Evolutionary conservation across 2,888 invertebrate genomes (phyloP), one percentile per base, ranked within the genome.

Genomic region (Eulithis prunata): DNA sequence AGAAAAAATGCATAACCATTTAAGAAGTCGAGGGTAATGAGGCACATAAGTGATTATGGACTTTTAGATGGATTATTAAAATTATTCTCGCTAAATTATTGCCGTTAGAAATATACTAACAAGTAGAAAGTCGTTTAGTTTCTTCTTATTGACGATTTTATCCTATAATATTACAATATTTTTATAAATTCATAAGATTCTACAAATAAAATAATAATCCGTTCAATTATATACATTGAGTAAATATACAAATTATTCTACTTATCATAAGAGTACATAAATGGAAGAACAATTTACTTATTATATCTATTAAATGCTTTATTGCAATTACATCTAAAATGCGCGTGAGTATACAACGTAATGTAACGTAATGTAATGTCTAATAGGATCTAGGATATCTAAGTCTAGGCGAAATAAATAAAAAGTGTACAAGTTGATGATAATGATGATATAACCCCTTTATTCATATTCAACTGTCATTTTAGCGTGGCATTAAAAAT

Each of bases 201-300:
- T 36, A 53, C 11, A 56, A 49, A 47, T 46, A 38, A 58, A 58
- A 45, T 53, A 52, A 51, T 43, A 52, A 61, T 46, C 47, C 55
- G 6, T 49, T 21, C 21, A 21, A 21, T 21, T 66, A 61, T 66
- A 57, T 57, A 62, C 62, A 57, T 49, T 45, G 38, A 49, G 63
- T 41, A 62, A 49, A 61, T 65, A 55, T 70, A 63, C 68, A 69
- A 49, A 62, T 64, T 59, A 67, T 61, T 66, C 60, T 57, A 70
- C 55, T 57, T 58, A 57, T 43, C 64, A 62, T 68, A 64, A 68
- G 11, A 68, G 36, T 55, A 64, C 54, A 51, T 75, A 77, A 79
- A 76, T 87, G 87, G 87, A 87, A 87, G 88, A 87, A 82, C 88
- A 71, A 76, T 81, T 81, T 71, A 73, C 82, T 81, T 85, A 81